phyloP scores from a whole-genome alignment of 1,140 invertebrate genomes.

The Stegodyphus dumicola region DNA sequence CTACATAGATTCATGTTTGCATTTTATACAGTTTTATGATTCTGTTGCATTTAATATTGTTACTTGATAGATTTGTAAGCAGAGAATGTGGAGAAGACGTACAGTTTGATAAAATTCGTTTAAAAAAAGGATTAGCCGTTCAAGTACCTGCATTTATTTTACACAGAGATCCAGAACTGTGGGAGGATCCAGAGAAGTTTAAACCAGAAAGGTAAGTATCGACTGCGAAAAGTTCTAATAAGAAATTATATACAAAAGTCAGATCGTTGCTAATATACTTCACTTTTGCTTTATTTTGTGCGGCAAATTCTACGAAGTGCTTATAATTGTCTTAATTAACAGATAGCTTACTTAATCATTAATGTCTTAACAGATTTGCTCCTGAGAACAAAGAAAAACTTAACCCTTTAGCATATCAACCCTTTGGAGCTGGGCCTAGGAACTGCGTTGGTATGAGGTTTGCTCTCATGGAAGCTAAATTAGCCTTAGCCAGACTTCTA shows the following conservation, averaged over 20 bases:
- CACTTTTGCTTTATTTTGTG: no score
- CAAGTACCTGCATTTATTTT: conserved; percentile 74
- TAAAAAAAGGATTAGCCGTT: conserved; percentile 72
- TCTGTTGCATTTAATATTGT: background rate
- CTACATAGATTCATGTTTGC: background rate
- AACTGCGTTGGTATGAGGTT: background rate
- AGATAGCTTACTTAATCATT: background rate
- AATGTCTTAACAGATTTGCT: background rate
- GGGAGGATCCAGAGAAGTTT: conserved; percentile 74
- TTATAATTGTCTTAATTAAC: no score
- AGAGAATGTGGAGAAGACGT: conserved; percentile 36
- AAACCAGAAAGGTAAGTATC: conserved; percentile 73
- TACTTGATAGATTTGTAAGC: conserved; percentile 15
- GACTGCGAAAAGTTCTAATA: no score
- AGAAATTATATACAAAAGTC: no score
- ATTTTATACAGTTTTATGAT: background rate
- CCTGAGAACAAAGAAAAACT: background rate
- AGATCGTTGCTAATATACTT: no score
- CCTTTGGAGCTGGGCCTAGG: background rate
- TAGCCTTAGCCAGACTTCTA: background rate
- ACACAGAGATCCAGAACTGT: conserved; percentile 74
- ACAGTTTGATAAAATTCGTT: conserved; percentile 47
- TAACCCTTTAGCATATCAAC: background rate
- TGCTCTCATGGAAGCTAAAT: conserved; percentile 2
- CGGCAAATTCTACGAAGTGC: no score